Evolutionary conservation across 2,797 vertebrate genomes (phyloP), one percentile per base, ranked within the genome.

Genomic region (Alectoris magna): DNA sequence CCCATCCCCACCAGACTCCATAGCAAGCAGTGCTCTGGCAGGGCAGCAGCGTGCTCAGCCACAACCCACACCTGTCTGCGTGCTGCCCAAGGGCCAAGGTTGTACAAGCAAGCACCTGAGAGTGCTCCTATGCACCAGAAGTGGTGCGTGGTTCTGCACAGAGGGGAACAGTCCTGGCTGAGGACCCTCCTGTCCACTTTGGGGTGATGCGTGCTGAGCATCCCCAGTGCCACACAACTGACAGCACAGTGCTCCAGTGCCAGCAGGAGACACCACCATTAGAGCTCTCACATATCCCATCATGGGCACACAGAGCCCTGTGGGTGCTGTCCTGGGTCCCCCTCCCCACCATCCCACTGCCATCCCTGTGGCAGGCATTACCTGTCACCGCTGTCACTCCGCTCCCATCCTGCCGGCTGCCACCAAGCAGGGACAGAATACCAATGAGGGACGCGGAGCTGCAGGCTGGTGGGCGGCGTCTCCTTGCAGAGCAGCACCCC

Each of bases 371-470:
- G 68, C 79, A 23, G 27, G 60, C 56, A 34, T 91, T 94, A 94
- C 96, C 97, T 97, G 95, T 96, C 96, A 93, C 84, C 38, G 75
- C 88, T 95, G 95, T 95, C 96, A 95, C 93, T 86, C 73, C 3
- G 55, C 85, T 89, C 14, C 71, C 83, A 18, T 19, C 92, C 85
- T 26, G 36, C 84, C 97, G 97, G 96, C 96, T 97, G 96, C 94
- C 84, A 9, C 90, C 1, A 31, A 29, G 46, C 82, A 36, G 62
- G 78, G 73, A 24, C 2, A 16, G 96, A 97, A 97, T 97, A 62
- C 38, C 75, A 95, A 97, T 90, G 91, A 96, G 93, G 83, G 76
- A 26, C 31, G 3, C 0, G 9, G 81, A 76, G 93, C 71, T 11
- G 29, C 86, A 7, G 82, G 51, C 24, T 41, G 21, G 0, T 0